Conservation (phyloP, 2,113 vertebrate genomes). For the Tursiops truncatus region DNA sequence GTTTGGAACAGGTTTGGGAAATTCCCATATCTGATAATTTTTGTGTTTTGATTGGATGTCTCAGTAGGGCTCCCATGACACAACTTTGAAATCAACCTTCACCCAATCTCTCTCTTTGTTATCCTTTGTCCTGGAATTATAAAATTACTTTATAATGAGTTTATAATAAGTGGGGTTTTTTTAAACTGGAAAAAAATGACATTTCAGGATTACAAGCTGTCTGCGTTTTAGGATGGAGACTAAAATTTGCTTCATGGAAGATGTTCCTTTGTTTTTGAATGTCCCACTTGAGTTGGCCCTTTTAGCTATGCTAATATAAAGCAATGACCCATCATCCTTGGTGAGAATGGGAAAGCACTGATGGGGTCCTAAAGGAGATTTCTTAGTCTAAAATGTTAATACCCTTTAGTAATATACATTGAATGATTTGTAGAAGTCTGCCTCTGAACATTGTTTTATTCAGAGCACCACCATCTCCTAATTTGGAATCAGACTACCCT, state of each 20-base stretch:
- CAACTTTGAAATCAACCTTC: neutral
- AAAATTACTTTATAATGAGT: conserved; percentile 11
- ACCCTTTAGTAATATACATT: neutral
- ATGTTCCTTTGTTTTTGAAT: neutral
- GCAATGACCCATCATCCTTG: neutral
- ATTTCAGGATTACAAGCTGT: neutral
- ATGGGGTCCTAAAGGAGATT: neutral
- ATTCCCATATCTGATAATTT: conserved; percentile 10
- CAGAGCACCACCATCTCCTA: conserved; percentile 39
- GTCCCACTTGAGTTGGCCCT: neutral
- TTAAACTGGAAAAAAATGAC: conserved; percentile 24
- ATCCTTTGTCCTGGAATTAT: conserved; percentile 33
- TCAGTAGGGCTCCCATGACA: conserved; percentile 23
- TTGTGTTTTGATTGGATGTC: conserved; percentile 36
- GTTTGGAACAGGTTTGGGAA: conserved; percentile 11
- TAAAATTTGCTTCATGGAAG: neutral
- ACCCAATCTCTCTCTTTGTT: neutral
- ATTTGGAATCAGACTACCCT: conserved; percentile 44
- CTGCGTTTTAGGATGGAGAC: neutral
- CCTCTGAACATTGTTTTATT: conserved; percentile 35
- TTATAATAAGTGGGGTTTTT: neutral
- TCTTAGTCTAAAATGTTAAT: conserved; percentile 20
- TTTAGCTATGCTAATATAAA: neutral
- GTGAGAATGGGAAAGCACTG: neutral
- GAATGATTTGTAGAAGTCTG: conserved; percentile 27